phyloP scores from a whole-genome alignment of 2,888 invertebrate genomes.

The Drosophila antonietae region DNA sequence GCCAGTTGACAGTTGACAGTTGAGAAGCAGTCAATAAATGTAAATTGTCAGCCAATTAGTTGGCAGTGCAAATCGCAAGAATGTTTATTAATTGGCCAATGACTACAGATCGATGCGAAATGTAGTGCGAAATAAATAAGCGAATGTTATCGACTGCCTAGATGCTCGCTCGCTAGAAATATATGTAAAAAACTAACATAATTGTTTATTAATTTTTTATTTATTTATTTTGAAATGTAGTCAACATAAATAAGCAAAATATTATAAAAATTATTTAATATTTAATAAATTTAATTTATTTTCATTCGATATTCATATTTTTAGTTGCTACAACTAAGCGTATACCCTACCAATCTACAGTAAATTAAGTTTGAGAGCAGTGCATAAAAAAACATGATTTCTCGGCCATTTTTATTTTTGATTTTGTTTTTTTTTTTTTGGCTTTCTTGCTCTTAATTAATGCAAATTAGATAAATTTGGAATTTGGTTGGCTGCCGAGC shows the following conservation, averaged over 20 bases:
- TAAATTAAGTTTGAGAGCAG: not conserved
- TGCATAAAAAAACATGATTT: constrained; percentile 18
- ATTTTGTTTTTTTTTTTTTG: not conserved
- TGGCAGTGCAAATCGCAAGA: constrained; percentile 37
- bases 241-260: too few species aligned
- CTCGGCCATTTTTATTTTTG: constrained; percentile 6
- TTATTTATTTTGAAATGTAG: not conserved
- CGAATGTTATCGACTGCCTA: not conserved
- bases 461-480: constrained; percentile 73
- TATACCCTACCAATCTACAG: not conserved
- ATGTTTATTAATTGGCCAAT: constrained; percentile 54
- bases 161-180: not conserved
- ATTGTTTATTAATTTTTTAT: not conserved
- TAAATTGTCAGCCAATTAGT: constrained; percentile 73
- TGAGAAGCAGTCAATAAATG: constrained; percentile 66
- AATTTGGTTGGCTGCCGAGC: constrained; percentile 33
- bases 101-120: not conserved
- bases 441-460: constrained; percentile 62
- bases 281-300: not conserved
- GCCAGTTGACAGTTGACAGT: constrained; percentile 30
- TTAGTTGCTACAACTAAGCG: not conserved
- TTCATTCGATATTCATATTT: not conserved
- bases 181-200: too few species aligned
- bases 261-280: not conserved
- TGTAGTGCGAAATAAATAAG: not conserved